Evolutionary conservation across 1,140 invertebrate species (phyloP), one percentile per base, ranked within the genome.

Genomic region (Drosophila ambigua): DNA sequence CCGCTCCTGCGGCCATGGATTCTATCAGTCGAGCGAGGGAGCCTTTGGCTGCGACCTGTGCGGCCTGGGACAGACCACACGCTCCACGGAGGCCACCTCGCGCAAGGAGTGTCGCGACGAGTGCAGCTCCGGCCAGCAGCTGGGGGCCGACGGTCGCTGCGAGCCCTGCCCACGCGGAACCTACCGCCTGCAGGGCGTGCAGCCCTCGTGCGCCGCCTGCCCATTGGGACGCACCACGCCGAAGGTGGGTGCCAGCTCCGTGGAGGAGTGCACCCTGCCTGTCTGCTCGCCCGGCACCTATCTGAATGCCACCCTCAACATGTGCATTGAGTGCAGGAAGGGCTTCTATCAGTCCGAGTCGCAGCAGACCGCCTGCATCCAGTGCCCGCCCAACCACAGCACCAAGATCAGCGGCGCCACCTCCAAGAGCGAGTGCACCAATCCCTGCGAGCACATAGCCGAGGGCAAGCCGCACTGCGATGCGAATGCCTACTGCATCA

Each of bases 281-380:
- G 96, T 97, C 48, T 98, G 96, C 91, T 94, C 94, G 51, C 95
- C 97, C 43, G 96, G 95, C 93, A 93, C 96, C 9, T 98, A 96
- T 91, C 93, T 99, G 53, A 97, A 98, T 91, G 95, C 94, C 4
- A 96, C 95, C 1, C 93, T 95, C 8, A 98, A 98, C 90, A 95
- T 95, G 65, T 99, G 98, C 91, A 93, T 96, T 23, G 93, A 95
- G 44, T 99, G 98, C 91, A 96, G 97, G 50, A 96, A 97, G 85
- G 98, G 98, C 65, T 98, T 95, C 50, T 99, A 98, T 91, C 98
- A 99, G 91, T 95, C 98, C 5, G 95, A 98, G 79, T 94, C 96
- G 0, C 97, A 98, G 85, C 97, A 99, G 87, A 97, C 96, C 0
- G 94, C 94, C 23, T 99, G 98, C 91, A 94, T 98, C 52, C 94